Percentiles rank a stretch among this genome's conserved stretches.
Evolutionary conservation across 2,113 vertebrate species (phyloP).

Genomic region (Ciconia boyciana): DNA sequence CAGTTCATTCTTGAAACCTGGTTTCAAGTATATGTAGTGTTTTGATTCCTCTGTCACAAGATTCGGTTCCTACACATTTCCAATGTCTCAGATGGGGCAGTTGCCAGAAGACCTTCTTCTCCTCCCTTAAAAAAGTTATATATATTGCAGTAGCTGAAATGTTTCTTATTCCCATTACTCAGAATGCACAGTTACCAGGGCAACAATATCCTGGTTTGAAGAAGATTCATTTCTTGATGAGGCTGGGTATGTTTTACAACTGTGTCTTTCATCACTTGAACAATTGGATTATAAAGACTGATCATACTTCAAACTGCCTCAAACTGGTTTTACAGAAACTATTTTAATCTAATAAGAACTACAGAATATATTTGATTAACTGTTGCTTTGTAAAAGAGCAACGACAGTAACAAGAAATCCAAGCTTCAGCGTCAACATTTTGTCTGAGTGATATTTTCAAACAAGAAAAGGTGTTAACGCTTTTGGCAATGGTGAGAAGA

Average conservation of each 20-base stretch:
- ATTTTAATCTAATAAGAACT: background rate
- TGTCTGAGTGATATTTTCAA: background rate
- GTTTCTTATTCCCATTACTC: background rate
- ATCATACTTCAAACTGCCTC: background rate
- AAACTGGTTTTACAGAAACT: background rate
- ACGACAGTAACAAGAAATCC: background rate
- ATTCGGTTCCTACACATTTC: background rate
- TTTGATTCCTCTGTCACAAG: background rate
- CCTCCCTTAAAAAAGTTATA: background rate
- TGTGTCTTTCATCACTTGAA: background rate
- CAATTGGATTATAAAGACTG: background rate
- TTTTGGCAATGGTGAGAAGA: background rate
- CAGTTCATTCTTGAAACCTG: background rate
- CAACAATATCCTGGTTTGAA: background rate
- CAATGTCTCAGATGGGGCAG: background rate
- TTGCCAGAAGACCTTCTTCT: background rate
- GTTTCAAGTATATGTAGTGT: background rate
- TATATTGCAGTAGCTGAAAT: background rate
- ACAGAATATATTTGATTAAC: background rate
- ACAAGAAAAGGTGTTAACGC: background rate
- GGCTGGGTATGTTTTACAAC: background rate
- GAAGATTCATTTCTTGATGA: background rate
- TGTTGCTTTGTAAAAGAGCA: background rate
- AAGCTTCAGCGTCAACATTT: background rate
- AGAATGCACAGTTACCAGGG: background rate